phyloP scores from a whole-genome alignment of 2,113 vertebrate genomes.

The Python bivittatus region DNA sequence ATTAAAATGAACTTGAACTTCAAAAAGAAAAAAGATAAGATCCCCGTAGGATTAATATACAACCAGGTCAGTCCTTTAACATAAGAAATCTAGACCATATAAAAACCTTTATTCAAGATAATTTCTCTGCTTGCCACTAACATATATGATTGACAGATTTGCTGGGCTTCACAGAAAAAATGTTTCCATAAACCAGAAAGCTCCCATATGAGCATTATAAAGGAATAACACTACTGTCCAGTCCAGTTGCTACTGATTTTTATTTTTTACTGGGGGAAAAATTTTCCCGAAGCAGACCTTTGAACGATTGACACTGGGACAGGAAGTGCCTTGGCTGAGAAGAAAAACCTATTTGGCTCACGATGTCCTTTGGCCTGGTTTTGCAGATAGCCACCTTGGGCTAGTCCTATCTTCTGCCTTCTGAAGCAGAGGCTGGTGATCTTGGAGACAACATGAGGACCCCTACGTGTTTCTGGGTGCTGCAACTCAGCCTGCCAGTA shows the following conservation, averaged over 20 bases:
- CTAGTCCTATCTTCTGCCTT: background rate
- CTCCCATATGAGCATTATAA: background rate
- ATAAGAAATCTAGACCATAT: background rate
- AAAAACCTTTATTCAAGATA: background rate
- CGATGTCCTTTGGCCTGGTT: background rate
- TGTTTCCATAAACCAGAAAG: background rate
- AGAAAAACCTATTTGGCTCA: background rate
- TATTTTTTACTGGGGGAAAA: background rate
- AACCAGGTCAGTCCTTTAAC: background rate
- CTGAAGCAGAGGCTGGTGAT: fast-evolving
- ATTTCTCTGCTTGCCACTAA: background rate
- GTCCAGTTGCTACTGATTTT: background rate
- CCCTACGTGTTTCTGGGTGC: background rate
- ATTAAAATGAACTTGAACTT: background rate
- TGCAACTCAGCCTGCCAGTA: conserved; percentile 34
- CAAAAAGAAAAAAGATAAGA: background rate
- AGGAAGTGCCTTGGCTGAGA: background rate
- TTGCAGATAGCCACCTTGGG: background rate
- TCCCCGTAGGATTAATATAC: background rate
- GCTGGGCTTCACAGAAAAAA: background rate
- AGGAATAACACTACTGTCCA: background rate
- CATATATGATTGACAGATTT: background rate
- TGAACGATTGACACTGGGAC: background rate
- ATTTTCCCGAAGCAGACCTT: background rate
- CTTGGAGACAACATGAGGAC: background rate